Evolutionary conservation across 2,113 vertebrate genomes (phyloP).

Genomic region (Beaufortia kweichowensis): DNA sequence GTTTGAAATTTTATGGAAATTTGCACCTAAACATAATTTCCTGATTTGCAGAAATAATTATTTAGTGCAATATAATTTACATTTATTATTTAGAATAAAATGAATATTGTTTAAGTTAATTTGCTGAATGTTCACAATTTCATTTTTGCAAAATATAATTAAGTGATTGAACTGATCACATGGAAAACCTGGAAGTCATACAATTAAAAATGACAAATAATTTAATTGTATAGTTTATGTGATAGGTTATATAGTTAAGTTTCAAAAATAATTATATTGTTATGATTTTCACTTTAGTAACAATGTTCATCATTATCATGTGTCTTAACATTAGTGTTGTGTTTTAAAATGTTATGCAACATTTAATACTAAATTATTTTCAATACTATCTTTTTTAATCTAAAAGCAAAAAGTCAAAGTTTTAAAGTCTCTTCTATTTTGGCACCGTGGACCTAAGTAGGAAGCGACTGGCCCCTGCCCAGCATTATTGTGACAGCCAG

Average conservation of each 20-base stretch:
- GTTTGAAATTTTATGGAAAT: not conserved
- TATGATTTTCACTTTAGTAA: too few species aligned
- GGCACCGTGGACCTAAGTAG: slow-evolving; percentile 7
- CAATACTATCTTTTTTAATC: not conserved
- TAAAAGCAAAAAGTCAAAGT: not conserved
- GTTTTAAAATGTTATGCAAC: not conserved
- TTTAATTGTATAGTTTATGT: too few species aligned
- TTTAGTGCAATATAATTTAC: not conserved
- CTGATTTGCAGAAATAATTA: not conserved
- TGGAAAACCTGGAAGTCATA: too few species aligned
- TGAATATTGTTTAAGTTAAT: too few species aligned
- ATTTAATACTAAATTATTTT: not conserved
- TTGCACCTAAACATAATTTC: not conserved
- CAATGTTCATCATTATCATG: too few species aligned
- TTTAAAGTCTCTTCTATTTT: slow-evolving; percentile 24
- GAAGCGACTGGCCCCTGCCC: slow-evolving; percentile 31
- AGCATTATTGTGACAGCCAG: slow-evolving; percentile 51
- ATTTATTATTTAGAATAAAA: not conserved
- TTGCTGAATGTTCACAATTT: not conserved
- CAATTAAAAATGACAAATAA: too few species aligned
- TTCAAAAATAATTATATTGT: too few species aligned
- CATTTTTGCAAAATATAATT: too few species aligned
- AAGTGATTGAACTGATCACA: too few species aligned
- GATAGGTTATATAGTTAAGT: too few species aligned
- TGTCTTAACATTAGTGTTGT: not conserved